Evolutionary conservation across 2,113 vertebrate species (phyloP), one percentile per base, ranked within the genome.

Genomic region (Pseudorectes ferrugineus): DNA sequence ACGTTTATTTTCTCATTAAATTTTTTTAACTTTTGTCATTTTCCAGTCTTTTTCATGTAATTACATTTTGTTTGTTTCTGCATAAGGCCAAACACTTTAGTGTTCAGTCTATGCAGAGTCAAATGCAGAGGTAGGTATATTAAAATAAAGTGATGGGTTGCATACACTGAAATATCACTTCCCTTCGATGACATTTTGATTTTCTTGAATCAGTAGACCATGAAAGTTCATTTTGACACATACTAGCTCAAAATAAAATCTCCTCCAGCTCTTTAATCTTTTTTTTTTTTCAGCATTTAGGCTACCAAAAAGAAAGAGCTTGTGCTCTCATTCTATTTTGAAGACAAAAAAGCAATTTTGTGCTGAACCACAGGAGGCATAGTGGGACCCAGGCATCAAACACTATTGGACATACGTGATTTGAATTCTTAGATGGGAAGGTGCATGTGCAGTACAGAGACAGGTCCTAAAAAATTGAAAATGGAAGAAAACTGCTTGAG

Each of bases 331-430:
- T 92, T 85, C 36, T 81, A 54, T 92, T 96, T 91, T 93, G 59
- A 96, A 95, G 88, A 86, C 13, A 14, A 95, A 96, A 96, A 96
- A 88, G 1, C 67, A 96, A 96, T 95, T 96, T 94, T 95, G n/a
- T 94, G 38, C 54, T 79, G 94, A 96, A 80, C 92, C 88, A 51
- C 80, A 87, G 77, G 88, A 75, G 71, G 86, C 84, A 94, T 46
- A 57, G 40, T 42, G 40, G 55, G 15, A 24, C 12, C 40, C 38
- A 86, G 58, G 18, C 15, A 26, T 93, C 83, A 91, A 58, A 73
- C 17, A 33, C 38, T 51, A 45, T 49, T 89, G 66, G 22, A 74
- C 33, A 45, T 40, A 91, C 55, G 31, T 95, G 55, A 94, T 96
- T 59, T 93, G 77, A 97, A 95, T 89, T 97, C 57, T 68, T 87